Conservation (phyloP, 2,797 vertebrate species). For the Ibycter americanus region DNA sequence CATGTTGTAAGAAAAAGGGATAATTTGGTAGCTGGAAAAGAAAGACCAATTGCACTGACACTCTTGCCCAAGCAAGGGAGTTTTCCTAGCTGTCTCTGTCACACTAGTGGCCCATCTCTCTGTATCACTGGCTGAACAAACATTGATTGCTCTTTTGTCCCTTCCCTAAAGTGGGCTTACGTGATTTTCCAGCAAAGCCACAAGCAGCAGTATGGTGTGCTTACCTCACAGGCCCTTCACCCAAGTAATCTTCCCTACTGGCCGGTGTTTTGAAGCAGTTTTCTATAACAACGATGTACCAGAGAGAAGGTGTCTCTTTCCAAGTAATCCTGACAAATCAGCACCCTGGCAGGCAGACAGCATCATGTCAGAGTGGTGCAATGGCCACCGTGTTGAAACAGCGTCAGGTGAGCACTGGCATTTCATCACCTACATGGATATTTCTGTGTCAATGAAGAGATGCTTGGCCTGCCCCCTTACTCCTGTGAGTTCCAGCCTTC, state of each 20-base stretch:
- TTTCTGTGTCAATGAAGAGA: neutral
- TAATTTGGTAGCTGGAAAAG: neutral
- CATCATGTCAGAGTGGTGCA: neutral
- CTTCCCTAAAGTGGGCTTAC: neutral
- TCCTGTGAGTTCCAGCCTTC: neutral
- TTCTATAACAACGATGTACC: neutral
- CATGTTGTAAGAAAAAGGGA: neutral
- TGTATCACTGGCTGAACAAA: neutral
- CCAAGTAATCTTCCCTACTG: no score
- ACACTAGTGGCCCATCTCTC: neutral
- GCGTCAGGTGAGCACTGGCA: neutral
- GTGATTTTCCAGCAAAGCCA: neutral
- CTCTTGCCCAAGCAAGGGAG: neutral
- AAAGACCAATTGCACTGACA: neutral
- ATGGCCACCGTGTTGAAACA: neutral
- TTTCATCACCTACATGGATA: neutral
- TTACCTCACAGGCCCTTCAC: neutral
- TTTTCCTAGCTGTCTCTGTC: neutral
- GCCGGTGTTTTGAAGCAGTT: neutral
- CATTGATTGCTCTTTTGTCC: rapidly evolving
- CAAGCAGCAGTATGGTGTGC: rapidly evolving
- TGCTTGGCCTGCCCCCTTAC: neutral
- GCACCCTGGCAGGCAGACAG: neutral
- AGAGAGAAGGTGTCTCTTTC: neutral
- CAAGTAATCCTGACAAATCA: neutral